Evolutionary conservation across 2,797 vertebrate species (phyloP).

Genomic region (Myripristis murdjan): DNA sequence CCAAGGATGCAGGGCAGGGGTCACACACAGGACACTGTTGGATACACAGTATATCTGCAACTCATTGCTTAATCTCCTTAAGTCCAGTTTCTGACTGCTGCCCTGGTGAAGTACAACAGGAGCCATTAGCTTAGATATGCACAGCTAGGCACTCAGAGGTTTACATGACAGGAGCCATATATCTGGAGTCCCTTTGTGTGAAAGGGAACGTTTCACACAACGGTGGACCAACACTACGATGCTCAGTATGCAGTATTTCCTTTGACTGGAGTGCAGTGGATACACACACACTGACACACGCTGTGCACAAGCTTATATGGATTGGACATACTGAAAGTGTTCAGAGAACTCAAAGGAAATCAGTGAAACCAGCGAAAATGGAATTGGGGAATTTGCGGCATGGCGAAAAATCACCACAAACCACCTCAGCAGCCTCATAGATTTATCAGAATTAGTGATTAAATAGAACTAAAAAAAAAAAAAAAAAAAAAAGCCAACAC

Average conservation of each 20-base stretch:
- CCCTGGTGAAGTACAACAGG: constrained; percentile 28
- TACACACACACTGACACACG: constrained; percentile 24
- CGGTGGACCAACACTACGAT: not conserved
- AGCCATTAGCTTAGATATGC: constrained; percentile 37
- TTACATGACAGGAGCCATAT: constrained; percentile 44
- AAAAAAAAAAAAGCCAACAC: constrained; percentile 27
- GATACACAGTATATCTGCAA: constrained; percentile 1
- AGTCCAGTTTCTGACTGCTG: constrained; percentile 10
- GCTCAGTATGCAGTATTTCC: constrained; percentile 35
- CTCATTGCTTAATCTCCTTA: constrained; percentile 20
- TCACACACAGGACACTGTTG: constrained; percentile 7
- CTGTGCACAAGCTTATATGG: constrained; percentile 38
- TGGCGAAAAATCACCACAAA: constrained; percentile 38
- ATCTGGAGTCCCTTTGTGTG: constrained; percentile 37
- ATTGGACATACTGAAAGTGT: constrained; percentile 33
- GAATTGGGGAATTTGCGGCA: constrained; percentile 42
- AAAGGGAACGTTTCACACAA: constrained; percentile 32
- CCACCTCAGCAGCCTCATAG: constrained; percentile 38
- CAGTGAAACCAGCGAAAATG: constrained; percentile 39
- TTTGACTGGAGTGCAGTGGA: constrained; percentile 30
- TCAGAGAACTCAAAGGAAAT: constrained; percentile 40
- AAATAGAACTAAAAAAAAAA: too few relatives aligned
- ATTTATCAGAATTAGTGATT: constrained; percentile 35
- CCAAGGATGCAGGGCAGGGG: constrained; percentile 25
- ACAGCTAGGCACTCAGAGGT: constrained; percentile 31